Base-by-base conservation (phyloP, 2,888 invertebrate genomes). In the Lissocephala sabroskyi region DNA sequence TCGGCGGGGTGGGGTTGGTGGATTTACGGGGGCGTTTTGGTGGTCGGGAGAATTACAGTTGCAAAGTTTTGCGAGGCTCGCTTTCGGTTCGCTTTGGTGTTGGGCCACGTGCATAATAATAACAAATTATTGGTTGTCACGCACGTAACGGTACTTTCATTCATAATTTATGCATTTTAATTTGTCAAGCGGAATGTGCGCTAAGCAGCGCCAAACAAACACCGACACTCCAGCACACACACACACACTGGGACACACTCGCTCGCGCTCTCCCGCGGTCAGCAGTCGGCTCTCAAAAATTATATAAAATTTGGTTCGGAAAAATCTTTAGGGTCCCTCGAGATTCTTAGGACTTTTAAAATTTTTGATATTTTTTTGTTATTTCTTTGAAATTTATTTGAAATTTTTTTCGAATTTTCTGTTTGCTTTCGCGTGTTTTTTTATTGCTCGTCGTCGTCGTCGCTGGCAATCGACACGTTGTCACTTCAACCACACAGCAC, bases 111-210 rank as follows among this genome's bases (percentile, higher is more conserved):
- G 75, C 74, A 78, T 59, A 64, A 59, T 59, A 76, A 79, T 79
- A 79, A 78, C 76, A 80, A 78, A 78, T 80, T 63, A 80, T 68
- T 65, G 56, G 65, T 66, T 75, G 80, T 63, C 78, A 78, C 80
- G 78, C 80, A 76, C 70, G 78, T 67, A 75, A 75, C 79, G 77
- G 56, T 78, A 75, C 62, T 76, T 78, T 76, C 62, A 62, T 76
- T 79, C 79, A 77, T 77, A 79, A 77, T 77, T 79, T 79, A 75
- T 75, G 76, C 75, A 75, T 71, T 79, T 67, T 63, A 71, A 77
- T 79, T 79, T 75, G 75, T 77, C 66, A 71, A 79, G 55, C 52
- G 58, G 50, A 59, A 58, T 53, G 53, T 59, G 56, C 5, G 30
- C 30, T 23, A 23, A 23, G 23, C 23, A 23, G 23, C 13, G 32